Base-by-base conservation (phyloP, 2,888 invertebrate genomes). In the Hypomecis punctinalis region DNA sequence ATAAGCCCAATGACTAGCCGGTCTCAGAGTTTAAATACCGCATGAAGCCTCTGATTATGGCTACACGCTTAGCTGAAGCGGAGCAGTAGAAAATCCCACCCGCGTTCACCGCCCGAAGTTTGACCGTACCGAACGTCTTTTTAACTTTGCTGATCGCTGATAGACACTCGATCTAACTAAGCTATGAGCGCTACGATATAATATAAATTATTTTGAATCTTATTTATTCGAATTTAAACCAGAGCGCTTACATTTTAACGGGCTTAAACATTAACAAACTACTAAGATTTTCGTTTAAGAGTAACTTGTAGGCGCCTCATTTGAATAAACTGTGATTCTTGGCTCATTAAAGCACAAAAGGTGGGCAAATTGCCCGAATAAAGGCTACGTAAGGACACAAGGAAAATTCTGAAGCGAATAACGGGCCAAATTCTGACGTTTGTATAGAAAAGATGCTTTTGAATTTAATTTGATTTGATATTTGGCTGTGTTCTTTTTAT, bases 241-340 rank as follows among this genome's bases (percentile, higher is more conserved):
- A 9, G 13, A 43, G 43, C 10, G 33, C 11, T 13, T 39, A 13
- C 9, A 35, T 51, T 37, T 54, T n/a, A 43, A 42, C 11, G n/a
- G 11, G 13, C 10, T 23, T 6, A 13, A 55, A 46, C 51, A 55
- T 33, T 53, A 55, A 58, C 42, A 7, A 11, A 11, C 7, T 23
- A 23, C 51, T 52, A 51, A 56, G 52, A 57, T 46, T 63, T 63
- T 63, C 47, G 58, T 58, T 52, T 42, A 47, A 8, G n/a, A 4
- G 40, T 52, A 63, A 63, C 46, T 63, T 48, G 53, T 51, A 56
- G 56, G 36, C 46, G 36, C 47, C 37, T 63, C 46, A 58, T 63
- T 63, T 58, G 63, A 63, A 63, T 63, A 63, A 63, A 54, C 63
- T 53, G 58, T 58, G 58, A 58, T 63, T 58, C 48, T 53, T 54